Evolutionary conservation across 2,888 invertebrate genomes (phyloP), one percentile per base, ranked within the genome.

Genomic region (Strigamia maritima): DNA sequence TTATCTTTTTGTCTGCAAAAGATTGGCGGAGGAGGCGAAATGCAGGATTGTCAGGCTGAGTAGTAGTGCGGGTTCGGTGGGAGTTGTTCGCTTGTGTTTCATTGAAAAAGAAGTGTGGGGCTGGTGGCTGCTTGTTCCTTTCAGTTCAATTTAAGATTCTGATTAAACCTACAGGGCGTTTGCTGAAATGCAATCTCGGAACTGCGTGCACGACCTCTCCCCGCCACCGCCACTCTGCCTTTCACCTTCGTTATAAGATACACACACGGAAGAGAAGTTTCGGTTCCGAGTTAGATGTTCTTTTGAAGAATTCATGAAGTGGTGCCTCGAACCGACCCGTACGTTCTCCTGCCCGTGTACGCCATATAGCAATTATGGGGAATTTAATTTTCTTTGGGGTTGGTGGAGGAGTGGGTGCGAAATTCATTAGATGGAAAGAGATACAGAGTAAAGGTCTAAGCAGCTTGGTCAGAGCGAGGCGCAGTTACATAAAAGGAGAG

Each of bases 31-130:
- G n/a, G 19, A 54, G 44, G 8, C 3, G 14, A 54, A 19, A 19
- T 54, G 54, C n/a, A 54, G 54, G 8, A 54, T n/a, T 54, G 8
- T 54, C 19, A 54, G 19, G 2, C 8, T 16, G 2, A 44, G 54
- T 54, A 54, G 54, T 54, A 35, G 54, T 54, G 19, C 19, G 54
- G 44, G 44, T 44, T 44, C 44, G 44, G 44, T 44, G 44, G 54
- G 19, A 54, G 19, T 54, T 54, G 7, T 54, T 54, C 54, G 54
- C 44, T 54, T 54, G 54, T 54, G 54, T 54, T 54, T 54, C 54
- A 54, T 54, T 54, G 54, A 54, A 54, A 54, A 54, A 54, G 54
- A 54, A 54, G 54, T 54, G n/a, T 54, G 54, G 54, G 54, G 54
- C 54, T 54, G 54, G 54, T 54, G 54, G 54, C 54, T 54, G 54